Evolutionary conservation across 2,797 vertebrate genomes (phyloP), one percentile per base, ranked within the genome.

Genomic region (Lates japonicus): DNA sequence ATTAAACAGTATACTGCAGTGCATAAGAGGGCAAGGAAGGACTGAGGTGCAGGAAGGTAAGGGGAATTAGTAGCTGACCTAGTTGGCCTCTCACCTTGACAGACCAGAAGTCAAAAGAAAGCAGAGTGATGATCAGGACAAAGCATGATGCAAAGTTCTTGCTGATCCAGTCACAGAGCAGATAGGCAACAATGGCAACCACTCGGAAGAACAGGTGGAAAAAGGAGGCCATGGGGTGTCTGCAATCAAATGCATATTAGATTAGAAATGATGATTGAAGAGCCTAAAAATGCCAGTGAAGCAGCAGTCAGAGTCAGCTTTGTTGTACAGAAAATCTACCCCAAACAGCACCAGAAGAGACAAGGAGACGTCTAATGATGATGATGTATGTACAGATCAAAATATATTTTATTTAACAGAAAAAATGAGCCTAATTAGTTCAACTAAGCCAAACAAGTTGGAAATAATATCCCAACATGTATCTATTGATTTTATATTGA

Each of bases 51-150:
- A 16, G 48, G 14, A 2, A 16, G 48, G 12, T 3, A 4, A 33
- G 31, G 17, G 17, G 74, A 31, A 49, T 46, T 16, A 33, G 39
- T 8, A 20, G 11, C 20, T 42, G 57, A 74, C 39, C 16, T 16
- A 7, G 13, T 11, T 62, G 74, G 62, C 72, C 48, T 71, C 94
- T 93, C 89, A 97, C 96, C 95, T 97, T 97, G 5, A 97, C 96
- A 55, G 96, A 95, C 96, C 97, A 97, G 86, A 97, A 97, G 94
- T 97, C 96, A 92, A 96, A 97, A 0, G 97, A 97, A 46, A 97
- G 91, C 74, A 97, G 94, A 84, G 96, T 96, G 85, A 97, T 96
- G 51, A 92, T 92, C 46, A 95, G 95, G 84, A 97, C 93, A 93
- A 97, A 96, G 81, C 96, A 96, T 49, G 95, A 94, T 35, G 96